A percentile compares a stretch with the other conserved stretches of the same genome.
These are phyloP conservation scores for Aphelinus atriplicis DNA, from an alignment of 1,140 invertebrate genomes.

Conservation along the genomic window DNA sequence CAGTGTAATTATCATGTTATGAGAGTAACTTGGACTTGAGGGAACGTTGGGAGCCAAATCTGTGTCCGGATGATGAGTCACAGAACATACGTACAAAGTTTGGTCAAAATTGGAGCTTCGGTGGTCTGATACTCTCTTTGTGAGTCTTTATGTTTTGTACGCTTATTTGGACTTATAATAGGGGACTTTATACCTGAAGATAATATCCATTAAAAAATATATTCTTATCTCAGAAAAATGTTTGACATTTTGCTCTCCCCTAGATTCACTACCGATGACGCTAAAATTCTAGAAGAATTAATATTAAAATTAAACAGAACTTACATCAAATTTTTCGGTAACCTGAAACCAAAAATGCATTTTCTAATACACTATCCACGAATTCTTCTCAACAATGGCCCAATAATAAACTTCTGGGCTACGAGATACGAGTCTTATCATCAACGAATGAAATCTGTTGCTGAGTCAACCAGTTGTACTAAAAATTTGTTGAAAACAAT, in stretches of 20 bases:
- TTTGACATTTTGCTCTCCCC: conserved; percentile 5
- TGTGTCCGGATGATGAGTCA: no score
- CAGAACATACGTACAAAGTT: no score
- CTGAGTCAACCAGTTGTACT: background rate
- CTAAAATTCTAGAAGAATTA: background rate
- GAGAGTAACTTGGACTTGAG: no score
- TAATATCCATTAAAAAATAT: conserved; percentile 5
- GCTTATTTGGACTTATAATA: conserved; percentile 17
- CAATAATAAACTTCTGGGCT: background rate
- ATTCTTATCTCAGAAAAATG: background rate
- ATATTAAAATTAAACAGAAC: background rate
- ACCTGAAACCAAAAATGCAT: background rate
- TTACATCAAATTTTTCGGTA: background rate
- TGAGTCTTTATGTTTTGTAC: conserved; percentile 6
- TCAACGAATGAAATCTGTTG: background rate
- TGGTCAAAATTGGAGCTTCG: no score
- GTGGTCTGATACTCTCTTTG: background rate
- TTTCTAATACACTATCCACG: background rate
- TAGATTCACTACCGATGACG: background rate
- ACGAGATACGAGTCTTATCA: background rate
- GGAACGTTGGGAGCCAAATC: no score
- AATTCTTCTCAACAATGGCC: background rate
- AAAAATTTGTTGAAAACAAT: conserved; percentile 14
- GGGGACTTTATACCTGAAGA: conserved; percentile 7
- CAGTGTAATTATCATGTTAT: no score